Base-by-base conservation (phyloP, 2,797 vertebrate genomes). In the Tapirus indicus region DNA sequence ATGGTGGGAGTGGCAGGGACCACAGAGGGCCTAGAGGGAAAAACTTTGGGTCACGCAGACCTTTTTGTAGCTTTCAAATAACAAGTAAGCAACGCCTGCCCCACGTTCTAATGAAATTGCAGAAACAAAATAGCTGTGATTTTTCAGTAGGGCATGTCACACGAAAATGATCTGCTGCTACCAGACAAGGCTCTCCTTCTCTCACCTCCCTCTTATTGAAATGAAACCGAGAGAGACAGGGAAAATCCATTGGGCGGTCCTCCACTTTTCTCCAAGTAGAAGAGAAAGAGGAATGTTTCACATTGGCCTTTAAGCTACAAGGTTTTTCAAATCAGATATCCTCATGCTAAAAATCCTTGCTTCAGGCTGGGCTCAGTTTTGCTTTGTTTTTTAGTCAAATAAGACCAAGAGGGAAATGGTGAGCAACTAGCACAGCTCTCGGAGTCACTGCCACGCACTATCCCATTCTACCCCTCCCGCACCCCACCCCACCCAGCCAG, bases 41-140 rank as follows among this genome's bases (percentile, higher is more conserved):
- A 86, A 89, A 62, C 7, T 7, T 17, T 6, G 35, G 23, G 77
- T 85, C 74, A 78, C 0, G 0, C 75, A 97, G 83, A 97, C 64
- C 27, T 88, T 97, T 88, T 4, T 41, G 7, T 79, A 85, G 44
- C 60, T 96, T 97, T 94, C 75, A 94, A 49, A 72, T 78, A 91
- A 52, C 41, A 71, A 82, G 44, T 74, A 89, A 93, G 62, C 29
- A 91, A 60, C 35, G 21, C 10, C 78, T 66, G 74, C 21, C 52
- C 66, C 85, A 54, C 4, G 9, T 87, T 64, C 47, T 58, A 72
- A 25, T 29, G 38, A 68, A 87, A 75, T 41, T 58, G 14, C 68
- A 72, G 35, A 95, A 84, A 74, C 38, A 96, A 86, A 93, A 90
- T 18, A 64, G 25, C 56, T 94, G 32, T 72, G 75, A 93, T 68